phyloP scores from a whole-genome alignment of 2,888 invertebrate species.

The Mellilla xanthometata region DNA sequence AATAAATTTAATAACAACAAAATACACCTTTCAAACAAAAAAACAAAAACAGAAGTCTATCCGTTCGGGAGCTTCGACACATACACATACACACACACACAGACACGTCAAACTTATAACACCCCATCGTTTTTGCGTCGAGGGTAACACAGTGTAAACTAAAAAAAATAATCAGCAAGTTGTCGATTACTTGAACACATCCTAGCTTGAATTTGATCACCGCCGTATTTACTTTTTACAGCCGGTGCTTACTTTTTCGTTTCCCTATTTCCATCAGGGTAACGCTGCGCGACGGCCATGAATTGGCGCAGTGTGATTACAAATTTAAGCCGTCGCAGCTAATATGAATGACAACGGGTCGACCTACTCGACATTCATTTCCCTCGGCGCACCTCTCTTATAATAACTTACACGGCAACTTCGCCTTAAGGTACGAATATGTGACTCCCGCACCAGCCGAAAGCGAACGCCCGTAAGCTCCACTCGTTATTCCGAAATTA shows the following conservation, averaged over 20 bases:
- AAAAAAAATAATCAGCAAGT: too few relatives aligned
- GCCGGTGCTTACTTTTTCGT: slow-evolving; percentile 50
- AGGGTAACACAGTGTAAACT: too few relatives aligned
- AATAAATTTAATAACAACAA: too few relatives aligned
- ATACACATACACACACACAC: too few relatives aligned
- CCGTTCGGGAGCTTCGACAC: too few relatives aligned
- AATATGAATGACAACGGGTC: slow-evolving; percentile 81
- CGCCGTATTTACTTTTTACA: slow-evolving; percentile 52
- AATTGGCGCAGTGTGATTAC: slow-evolving; percentile 75
- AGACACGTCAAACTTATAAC: too few relatives aligned
- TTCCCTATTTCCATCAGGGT: slow-evolving; percentile 53
- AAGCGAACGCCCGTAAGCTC: slow-evolving; percentile 37
- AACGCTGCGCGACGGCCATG: slow-evolving; percentile 52
- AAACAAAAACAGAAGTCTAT: too few relatives aligned
- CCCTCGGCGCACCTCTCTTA: slow-evolving; percentile 80
- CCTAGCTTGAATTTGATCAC: slow-evolving; percentile 46
- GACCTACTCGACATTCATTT: slow-evolving; percentile 81
- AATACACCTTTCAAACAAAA: too few relatives aligned
- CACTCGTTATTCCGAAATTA: slow-evolving; percentile 15
- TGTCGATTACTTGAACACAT: too few relatives aligned
- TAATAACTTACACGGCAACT: slow-evolving; percentile 79
- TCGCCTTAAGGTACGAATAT: slow-evolving; percentile 71
- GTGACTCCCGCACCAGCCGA: slow-evolving; percentile 39
- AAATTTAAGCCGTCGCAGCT: slow-evolving; percentile 79
- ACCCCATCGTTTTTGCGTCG: too few relatives aligned